Base-by-base conservation (phyloP, 2,113 vertebrate genomes). In the Oryzias celebensis region DNA sequence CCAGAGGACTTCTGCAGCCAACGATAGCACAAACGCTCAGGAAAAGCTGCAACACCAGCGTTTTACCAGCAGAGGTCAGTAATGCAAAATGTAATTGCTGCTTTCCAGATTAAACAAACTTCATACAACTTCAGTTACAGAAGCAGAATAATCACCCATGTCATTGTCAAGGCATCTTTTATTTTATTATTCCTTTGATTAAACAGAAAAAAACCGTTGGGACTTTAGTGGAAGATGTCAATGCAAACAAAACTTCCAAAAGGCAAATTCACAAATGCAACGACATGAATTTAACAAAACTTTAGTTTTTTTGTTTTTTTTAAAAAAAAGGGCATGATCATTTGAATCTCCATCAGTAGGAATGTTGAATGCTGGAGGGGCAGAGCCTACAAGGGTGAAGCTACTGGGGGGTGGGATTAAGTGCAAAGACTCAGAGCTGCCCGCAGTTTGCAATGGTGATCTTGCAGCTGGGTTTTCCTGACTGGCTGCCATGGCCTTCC, bases 371-470 rank as follows among this genome's bases (percentile, higher is more conserved):
- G 54, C 26, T 14, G 8, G 69, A 45, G 60, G 51, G 77, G 56
- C 4, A 50, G 68, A 42, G 74, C 64, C 67, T 65, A 57, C 4
- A 18, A 14, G 42, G 79, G 61, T 0, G 57, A 15, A 52, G 58
- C 63, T 75, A 73, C 58, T 71, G 76, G 2, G 0, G 3, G 56
- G 52, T n/a, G 4, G 61, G 55, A 22, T 36, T 10, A 12, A 22
- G 44, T 20, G 17, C 15, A 53, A 56, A 7, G 7, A 14, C 68
- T 48, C 91, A 95, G 73, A 96, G 88, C 82, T 95, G 90, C 46
- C 97, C 95, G 3, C 94, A 97, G 86, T 97, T 26, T 0, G 90
- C 12, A 53, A 98, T 92, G 73, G 43, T 20, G 52, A 98, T 53
- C 83, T 93, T 94, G 78, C 53, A 14, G 0, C 0, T 73, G 1